Evolutionary conservation across 1,140 invertebrate species (phyloP), one percentile per base, ranked within the genome.

Genomic region (Drosophila lini): DNA sequence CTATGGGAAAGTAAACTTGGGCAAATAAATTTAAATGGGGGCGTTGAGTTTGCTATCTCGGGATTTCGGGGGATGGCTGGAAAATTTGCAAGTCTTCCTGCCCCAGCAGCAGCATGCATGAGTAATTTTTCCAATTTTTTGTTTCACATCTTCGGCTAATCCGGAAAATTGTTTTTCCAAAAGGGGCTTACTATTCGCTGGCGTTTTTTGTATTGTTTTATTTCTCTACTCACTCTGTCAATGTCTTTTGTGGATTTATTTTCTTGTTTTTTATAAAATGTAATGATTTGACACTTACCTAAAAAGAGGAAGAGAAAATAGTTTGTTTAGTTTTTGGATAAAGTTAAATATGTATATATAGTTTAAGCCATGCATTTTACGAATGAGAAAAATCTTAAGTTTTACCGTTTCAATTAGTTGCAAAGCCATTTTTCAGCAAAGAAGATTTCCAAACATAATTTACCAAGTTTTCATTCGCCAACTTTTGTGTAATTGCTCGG

Each of bases 11-110:
- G 85, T 81, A 90, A 89, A 89, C 80, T 90, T 90, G 78, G 57
- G 85, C 85, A 90, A 90, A 90, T 90, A 90, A 90, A 85, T 90
- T 90, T 90, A 90, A 90, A 90, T 89, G 86, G 84, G 81, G 86
- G 86, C 81, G 86, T 88, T 83, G 76, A 84, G 76, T 69, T 73
- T 34, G 64, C 60, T 55, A 55, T 55, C 36, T 16, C 44, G 11
- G 53, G 40, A 57, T 36, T 57, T 58, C 40, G 65, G 36, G 47
- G 65, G 62, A 28, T 62, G 57, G 57, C 58, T 28, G 28, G 45
- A 48, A 57, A 60, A 78, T 59, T 63, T 58, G 74, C 71, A 67
- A 70, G 45, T 64, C 80, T 80, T 80, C 53, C 48, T 41, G 40
- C 50, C 56, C 40, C 4, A n/a, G 25, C 38, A 34, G 6, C 28